Base-by-base conservation (phyloP, 2,888 invertebrate genomes). In the Ophioninae sp. region DNA sequence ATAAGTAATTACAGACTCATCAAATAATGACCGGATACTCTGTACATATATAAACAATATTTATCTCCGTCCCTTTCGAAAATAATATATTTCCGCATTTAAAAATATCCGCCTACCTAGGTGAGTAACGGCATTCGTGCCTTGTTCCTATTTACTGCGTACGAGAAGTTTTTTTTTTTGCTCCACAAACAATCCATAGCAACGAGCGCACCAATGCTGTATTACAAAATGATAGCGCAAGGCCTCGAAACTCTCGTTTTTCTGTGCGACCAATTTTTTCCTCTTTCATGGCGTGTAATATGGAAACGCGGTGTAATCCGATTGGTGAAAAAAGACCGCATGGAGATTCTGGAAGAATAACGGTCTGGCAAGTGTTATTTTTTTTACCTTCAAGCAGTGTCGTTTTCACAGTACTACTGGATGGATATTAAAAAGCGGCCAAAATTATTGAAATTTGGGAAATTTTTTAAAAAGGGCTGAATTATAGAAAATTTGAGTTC, bases 121-220 rank as follows among this genome's bases (percentile, higher is more conserved):
- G 30, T 51, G 68, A 69, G 77, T 64, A 41, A 73, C 64, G 64
- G 73, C 44, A 44, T 83, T 80, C 83, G 83, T 83, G 83, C 72
- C 37, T 76, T 69, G 67, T 77, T 77, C 44, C 39, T 63, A 69
- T 83, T 83, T 65, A 6, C 51, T 64, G 17, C 17, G 6, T 8
- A 20, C 51, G 64, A 22, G 41, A 30, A 22, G 73, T 68, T 58
- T 56, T 56, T 37, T 51, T 30, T 79, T 79, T 77, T 65, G 39
- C 51, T 13, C 64, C 20, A 22, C 44, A 51, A 77, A 83, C 76
- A 69, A 82, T 44, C 20, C 63, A 73, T 41, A 44, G 65, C 76
- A 51, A 56, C 13, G 64, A 74, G 69, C 59, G 23, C 51, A 65
- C 61, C 51, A 51, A 17, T 51, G 59, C 76, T 75, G 65, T 41